Conservation (phyloP, 2,797 vertebrate genomes). For the Poeciliopsis turneri region DNA sequence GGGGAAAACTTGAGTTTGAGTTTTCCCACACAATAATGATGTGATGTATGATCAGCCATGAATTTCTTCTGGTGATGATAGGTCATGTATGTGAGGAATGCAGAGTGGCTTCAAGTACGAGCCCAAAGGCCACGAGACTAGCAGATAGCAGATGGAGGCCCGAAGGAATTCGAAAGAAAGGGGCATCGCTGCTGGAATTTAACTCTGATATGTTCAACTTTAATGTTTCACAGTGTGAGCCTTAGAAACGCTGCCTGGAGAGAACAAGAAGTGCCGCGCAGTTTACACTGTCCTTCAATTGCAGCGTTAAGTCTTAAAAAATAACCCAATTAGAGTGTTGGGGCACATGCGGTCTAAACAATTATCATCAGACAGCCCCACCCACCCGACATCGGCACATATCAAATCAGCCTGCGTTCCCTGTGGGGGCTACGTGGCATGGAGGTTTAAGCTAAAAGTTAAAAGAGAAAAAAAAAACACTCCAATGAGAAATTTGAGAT, state of each 20-base stretch:
- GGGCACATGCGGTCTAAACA: constrained; percentile 15
- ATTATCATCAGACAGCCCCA: background rate
- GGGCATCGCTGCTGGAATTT: constrained; percentile 1
- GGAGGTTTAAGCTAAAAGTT: background rate
- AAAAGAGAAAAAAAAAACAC: constrained; percentile 15
- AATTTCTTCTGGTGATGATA: constrained; percentile 36
- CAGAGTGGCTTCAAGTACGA: constrained; percentile 58
- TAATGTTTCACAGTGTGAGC: constrained; percentile 46
- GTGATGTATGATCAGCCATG: constrained; percentile 33
- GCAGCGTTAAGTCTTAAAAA: constrained; percentile 10
- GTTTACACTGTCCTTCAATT: constrained; percentile 11
- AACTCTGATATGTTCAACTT: constrained; percentile 32
- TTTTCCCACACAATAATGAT: constrained; percentile 4
- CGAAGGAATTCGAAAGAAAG: constrained; percentile 23
- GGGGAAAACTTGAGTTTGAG: constrained; percentile 2
- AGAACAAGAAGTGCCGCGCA: constrained; percentile 16
- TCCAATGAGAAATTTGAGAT: constrained; percentile 10
- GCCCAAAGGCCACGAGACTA: constrained; percentile 21
- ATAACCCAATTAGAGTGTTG: constrained; percentile 35
- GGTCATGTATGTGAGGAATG: constrained; percentile 65
- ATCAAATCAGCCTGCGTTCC: background rate
- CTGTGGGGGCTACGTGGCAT: constrained; percentile 3
- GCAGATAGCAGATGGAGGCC: constrained; percentile 21
- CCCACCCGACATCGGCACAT: constrained; percentile 9
- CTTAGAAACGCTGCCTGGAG: constrained; percentile 33